Evolutionary conservation across 2,888 invertebrate genomes (phyloP).

Genomic region (Ophraella communa): DNA sequence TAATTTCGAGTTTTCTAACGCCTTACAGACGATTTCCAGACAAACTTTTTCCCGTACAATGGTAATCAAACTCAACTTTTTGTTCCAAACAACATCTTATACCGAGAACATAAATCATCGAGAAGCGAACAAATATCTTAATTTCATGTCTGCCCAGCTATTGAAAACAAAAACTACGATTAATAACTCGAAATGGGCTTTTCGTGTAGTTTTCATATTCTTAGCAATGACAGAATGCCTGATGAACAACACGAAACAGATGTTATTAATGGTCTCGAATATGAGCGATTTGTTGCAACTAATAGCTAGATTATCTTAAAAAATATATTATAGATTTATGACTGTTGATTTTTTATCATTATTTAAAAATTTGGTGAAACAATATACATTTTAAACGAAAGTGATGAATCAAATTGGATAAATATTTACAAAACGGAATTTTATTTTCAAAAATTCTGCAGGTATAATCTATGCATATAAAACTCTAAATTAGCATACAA

Average conservation of each 20-base stretch:
- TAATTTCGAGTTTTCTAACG: too few relatives aligned
- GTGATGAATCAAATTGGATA: too few relatives aligned
- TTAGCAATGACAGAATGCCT: background rate
- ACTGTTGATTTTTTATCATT: too few relatives aligned
- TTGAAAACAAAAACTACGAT: slow-evolving; percentile 46
- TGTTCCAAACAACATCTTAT: background rate
- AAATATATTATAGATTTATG: background rate
- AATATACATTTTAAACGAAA: too few relatives aligned
- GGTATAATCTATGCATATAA: too few relatives aligned
- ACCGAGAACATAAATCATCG: slow-evolving; percentile 27
- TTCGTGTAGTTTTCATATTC: slow-evolving; percentile 41
- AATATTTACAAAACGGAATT: too few relatives aligned
- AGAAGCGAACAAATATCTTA: slow-evolving; percentile 43
- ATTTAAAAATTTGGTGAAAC: too few relatives aligned
- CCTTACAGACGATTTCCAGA: background rate
- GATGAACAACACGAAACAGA: slow-evolving; percentile 32
- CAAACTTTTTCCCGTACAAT: background rate
- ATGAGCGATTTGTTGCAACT: slow-evolving; percentile 20
- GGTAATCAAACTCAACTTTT: slow-evolving; percentile 9
- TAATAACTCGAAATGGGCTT: slow-evolving; percentile 42
- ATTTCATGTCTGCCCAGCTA: slow-evolving; percentile 39
- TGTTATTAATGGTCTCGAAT: slow-evolving; percentile 44
- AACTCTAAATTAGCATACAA: too few relatives aligned
- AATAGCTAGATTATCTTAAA: slow-evolving; percentile 5
- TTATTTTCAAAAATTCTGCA: too few relatives aligned